Conservation (phyloP, 2,888 invertebrate genomes). For the Cerastis rubricosa region DNA sequence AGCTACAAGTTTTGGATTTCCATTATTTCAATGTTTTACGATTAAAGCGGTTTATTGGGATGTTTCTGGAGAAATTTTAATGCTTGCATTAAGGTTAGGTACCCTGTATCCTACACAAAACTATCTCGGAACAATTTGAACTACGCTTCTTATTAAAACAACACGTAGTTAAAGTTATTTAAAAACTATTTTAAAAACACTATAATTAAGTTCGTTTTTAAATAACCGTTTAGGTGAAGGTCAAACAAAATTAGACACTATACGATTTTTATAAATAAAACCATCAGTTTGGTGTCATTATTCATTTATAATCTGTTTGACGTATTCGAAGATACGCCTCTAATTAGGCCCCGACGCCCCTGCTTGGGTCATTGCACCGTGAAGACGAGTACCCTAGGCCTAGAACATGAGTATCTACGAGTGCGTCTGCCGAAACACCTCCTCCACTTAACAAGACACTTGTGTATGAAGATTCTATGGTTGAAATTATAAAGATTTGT, state of each 20-base stretch:
- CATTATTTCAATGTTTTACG: slow-evolving; percentile 37
- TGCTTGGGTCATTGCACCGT: slow-evolving; percentile 21
- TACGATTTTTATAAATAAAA: background rate
- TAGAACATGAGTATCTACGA: slow-evolving; percentile 20
- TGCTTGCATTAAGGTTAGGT: background rate
- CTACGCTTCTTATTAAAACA: background rate
- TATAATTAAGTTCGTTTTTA: slow-evolving; percentile 7
- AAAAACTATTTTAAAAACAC: background rate
- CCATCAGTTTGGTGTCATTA: background rate
- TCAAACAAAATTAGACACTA: background rate
- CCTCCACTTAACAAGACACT: slow-evolving; percentile 16
- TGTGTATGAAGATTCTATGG: background rate
- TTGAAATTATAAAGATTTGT: background rate
- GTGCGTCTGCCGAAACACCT: slow-evolving; percentile 43
- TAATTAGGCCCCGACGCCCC: slow-evolving; percentile 38
- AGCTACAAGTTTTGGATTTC: slow-evolving; percentile 36
- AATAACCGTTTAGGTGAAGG: background rate
- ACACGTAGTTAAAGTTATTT: background rate
- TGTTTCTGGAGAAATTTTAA: slow-evolving; percentile 1
- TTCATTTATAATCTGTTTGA: background rate
- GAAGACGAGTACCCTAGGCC: slow-evolving; percentile 17
- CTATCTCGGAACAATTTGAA: background rate
- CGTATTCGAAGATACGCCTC: slow-evolving; percentile 13
- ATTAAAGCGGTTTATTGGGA: slow-evolving; percentile 23
- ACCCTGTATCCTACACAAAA: background rate